Base-by-base conservation (phyloP, 1,140 invertebrate genomes). In the Varroa destructor region DNA sequence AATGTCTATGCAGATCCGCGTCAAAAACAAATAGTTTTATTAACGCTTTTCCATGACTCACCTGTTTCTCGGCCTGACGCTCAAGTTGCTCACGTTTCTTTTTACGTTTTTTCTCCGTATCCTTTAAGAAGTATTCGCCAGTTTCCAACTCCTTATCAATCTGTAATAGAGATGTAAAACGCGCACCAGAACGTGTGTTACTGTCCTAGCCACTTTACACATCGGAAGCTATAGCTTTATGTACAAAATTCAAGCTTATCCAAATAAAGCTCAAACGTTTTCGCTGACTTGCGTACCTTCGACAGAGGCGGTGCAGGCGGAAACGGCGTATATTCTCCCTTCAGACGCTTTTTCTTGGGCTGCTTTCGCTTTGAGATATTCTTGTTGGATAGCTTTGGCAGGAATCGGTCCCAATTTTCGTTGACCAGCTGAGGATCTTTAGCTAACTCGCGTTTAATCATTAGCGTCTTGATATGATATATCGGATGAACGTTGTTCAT, bases 401-500 rank as follows among this genome's bases (percentile, higher is more conserved):
- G 79, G 81, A 98, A 99, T 73, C 93, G 83, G 55, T 95, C 90
- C 97, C 97, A 99, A 78, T 89, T 93, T 81, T 98, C 92, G 82
- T 94, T 88, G 79, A 88, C 90, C 40, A 98, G 78, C 76, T 88
- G 87, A 0, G 90, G 87, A 83, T 98, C 90, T 75, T 91, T 97
- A 73, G 88, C 87, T 40, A 99, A 80, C 82, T 99, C 94, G 76
- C 87, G 84, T 80, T 98, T 98, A 61, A 99, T 96, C 94, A 99
- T 98, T 10, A 99, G 80, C 25, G 90, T 88, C 71, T 99, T 99
- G 0, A 99, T 95, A 77, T 97, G 97, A 78, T 98, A 98, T 78
- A 99, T 94, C n/a, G 96, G 96, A 84, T 99, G 96, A 73, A 99
- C 87, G 79, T 99, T 99, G 77, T 93, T 93, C 93, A 99, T 97